Evolutionary conservation across 2,888 invertebrate genomes (phyloP).

Genomic region (Torymus auratus): DNA sequence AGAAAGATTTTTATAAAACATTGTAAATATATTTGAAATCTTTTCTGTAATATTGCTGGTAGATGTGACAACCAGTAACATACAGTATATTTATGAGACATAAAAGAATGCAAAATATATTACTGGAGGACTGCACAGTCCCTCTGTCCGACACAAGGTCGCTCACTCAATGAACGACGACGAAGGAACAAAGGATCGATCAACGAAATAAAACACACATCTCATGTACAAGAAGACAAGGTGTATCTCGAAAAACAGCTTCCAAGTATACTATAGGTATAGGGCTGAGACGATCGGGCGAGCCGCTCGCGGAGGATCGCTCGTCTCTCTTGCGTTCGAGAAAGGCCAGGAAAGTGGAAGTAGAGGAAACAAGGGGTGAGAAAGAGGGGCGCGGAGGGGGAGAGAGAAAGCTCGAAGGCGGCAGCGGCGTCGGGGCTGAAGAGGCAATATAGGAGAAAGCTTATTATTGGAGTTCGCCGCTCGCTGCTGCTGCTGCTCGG

Average conservation of each 20-base stretch:
- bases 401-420: constrained; percentile 58
- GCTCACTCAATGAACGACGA: constrained; percentile 8
- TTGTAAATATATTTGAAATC: no score
- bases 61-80: no score
- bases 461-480: constrained; percentile 76
- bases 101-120: not conserved
- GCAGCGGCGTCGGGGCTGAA: constrained; percentile 67
- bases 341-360: constrained; percentile 49
- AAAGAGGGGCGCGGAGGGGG: not conserved
- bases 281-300: not conserved
- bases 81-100: no score
- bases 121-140: not conserved
- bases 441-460: constrained; percentile 77
- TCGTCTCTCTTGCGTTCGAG: constrained; percentile 29
- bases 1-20: no score
- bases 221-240: constrained; percentile 53
- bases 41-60: no score
- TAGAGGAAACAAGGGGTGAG: constrained; percentile 36
- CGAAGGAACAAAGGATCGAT: constrained; percentile 32
- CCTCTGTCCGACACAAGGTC: not conserved
- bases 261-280: no score
- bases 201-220: constrained; percentile 26
- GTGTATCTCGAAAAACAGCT: constrained; percentile 60
- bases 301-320: constrained; percentile 33
- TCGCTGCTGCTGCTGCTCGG: constrained; percentile 59